Evolutionary conservation across 53 echinoderm and acorn worm genomes (phyloP).

Genomic region (Paracentrotus lividus): DNA sequence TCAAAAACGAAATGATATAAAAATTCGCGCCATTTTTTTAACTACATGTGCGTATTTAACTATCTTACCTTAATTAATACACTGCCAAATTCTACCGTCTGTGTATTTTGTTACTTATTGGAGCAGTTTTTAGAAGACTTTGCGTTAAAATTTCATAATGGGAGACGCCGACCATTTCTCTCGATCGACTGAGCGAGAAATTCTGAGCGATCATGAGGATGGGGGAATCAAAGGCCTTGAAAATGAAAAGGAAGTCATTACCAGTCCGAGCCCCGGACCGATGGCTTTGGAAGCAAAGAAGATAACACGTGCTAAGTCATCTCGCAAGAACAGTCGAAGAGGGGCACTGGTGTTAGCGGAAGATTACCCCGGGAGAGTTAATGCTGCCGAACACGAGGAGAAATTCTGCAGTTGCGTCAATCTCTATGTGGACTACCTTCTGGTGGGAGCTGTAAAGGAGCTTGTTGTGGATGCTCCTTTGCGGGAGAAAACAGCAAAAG

Average conservation of each 20-base stretch:
- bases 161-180: constrained; percentile 38
- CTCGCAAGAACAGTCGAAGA: constrained; percentile 26
- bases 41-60: not conserved
- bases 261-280: not conserved
- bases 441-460: constrained; percentile 16
- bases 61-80: not conserved
- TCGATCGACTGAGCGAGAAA: constrained; percentile 3
- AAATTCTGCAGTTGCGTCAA: constrained; percentile 23
- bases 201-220: not conserved
- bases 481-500: not conserved
- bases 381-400: constrained; percentile 48
- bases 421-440: constrained; percentile 40
- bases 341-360: not conserved
- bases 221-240: not conserved
- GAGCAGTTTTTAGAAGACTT: not conserved
- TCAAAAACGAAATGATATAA: not conserved
- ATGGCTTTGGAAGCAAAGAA: not conserved
- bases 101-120: not conserved
- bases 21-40: not conserved
- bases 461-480: not conserved
- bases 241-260: not conserved
- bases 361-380: not conserved
- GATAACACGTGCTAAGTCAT: constrained; percentile 12
- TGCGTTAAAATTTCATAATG: not conserved
- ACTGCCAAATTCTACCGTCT: not conserved